A percentile compares a stretch with the other conserved stretches of the same genome.
Conservation (phyloP, 2,888 invertebrate genomes). For the Phalera bucephala region DNA sequence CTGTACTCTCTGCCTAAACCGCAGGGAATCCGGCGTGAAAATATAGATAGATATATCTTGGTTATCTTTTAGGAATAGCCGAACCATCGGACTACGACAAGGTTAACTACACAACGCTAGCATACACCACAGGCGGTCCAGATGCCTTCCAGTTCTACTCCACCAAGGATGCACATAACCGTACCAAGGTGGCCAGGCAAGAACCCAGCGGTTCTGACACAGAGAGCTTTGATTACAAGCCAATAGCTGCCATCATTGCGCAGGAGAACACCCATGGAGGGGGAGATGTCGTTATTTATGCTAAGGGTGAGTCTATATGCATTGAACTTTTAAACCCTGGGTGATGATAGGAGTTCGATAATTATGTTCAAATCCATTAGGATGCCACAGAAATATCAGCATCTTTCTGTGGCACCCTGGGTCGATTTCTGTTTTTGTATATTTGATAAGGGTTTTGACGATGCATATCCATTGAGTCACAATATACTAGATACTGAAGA, state of each 20-base stretch:
- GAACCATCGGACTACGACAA: slow-evolving; percentile 84
- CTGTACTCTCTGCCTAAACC: no score
- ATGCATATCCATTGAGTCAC: no score
- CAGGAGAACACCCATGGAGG: slow-evolving; percentile 92
- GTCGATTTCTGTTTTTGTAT: no score
- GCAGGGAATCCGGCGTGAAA: no score
- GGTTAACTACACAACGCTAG: slow-evolving; percentile 89
- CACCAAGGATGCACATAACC: slow-evolving; percentile 40
- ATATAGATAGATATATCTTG: no score
- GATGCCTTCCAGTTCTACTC: slow-evolving; percentile 84
- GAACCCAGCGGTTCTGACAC: slow-evolving; percentile 85
- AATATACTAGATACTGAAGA: no score
- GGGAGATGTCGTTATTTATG: slow-evolving; percentile 93
- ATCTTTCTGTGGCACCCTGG: no score
- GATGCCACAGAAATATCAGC: no score
- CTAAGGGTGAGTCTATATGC: slow-evolving; percentile 78
- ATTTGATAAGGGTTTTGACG: no score
- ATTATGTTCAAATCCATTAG: no score
- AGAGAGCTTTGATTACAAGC: slow-evolving; percentile 86
- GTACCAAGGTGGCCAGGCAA: slow-evolving; percentile 67
- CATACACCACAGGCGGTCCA: slow-evolving; percentile 90
- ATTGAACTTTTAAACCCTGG: no score
- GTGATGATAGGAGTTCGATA: no score
- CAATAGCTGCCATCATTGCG: slow-evolving; percentile 87
- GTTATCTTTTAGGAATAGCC: slow-evolving; percentile 79